Evolutionary conservation across 2,113 vertebrate genomes (phyloP), one percentile per base, ranked within the genome.

Genomic region (Pteruthius melanotis): DNA sequence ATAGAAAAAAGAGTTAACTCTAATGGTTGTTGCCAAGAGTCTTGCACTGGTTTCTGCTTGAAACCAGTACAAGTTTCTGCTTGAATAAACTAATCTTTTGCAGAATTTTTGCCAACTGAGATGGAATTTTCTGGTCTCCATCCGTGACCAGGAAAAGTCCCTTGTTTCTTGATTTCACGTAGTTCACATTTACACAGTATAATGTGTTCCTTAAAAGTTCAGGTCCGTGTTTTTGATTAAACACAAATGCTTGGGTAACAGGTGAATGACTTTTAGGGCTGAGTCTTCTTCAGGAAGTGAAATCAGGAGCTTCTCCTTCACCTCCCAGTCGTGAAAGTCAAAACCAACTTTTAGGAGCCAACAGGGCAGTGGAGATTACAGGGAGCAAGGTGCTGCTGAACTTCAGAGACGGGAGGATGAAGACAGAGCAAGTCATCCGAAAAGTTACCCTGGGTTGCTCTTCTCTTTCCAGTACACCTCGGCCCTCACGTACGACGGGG

Each of bases 401-500:
- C 10, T 53, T 65, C 13, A 3, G 2, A 59, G 50, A 9, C 5
- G 9, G 49, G 47, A 59, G 45, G 66, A 31, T 53, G 26, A 83
- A 26, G 72, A 52, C 5, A 60, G 33, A 22, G 19, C 9, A 45
- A 53, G 45, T 4, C 1, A 27, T 2, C 31, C 20, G 22, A 35
- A 45, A 37, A 76, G 26, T 13, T 21, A 10, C 39, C 2, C 0
- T 31, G 61, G 31, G 35, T 8, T 92, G 4, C 24, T 60, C 10
- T 95, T 89, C 76, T 82, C 82, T 74, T 65, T 85, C 28, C 97
- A 99, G 99, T 99, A 99, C 97, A 99, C 99, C 1, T 99, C 99
- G 3, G 99, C 99, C 2, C 98, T 99, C 20, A 99, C 99, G 0
- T 99, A 99, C 1, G 99, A 99, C 3, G 99, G 99, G 1, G 99